Base-by-base conservation (phyloP, 2,888 invertebrate species). In the Luperina testacea region DNA sequence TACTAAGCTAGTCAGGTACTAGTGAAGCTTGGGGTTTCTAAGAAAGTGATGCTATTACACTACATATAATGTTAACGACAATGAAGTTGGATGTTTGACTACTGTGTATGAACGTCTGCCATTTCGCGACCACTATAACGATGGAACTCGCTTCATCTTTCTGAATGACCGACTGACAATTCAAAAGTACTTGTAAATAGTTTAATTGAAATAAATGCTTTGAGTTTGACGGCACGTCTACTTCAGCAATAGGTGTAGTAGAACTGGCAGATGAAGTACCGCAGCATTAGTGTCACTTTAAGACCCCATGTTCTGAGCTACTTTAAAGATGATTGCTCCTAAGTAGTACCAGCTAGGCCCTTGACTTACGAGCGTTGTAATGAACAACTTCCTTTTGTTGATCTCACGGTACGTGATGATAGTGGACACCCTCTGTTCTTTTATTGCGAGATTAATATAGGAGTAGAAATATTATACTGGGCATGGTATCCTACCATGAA, bases 341-440 rank as follows among this genome's bases (percentile, higher is more conserved):
- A 85, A 85, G 87, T 74, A 84, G 83, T 65, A 68, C 67, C 42
- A 65, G 53, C 59, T 77, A 76, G 84, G 84, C 84, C 84, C 84
- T 84, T 86, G 84, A 77, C 80, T 83, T 87, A 78, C 69, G 74
- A 87, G 79, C n/a, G 59, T 53, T 42, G 71, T 85, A 85, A 85
- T 80, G 80, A 80, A 80, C 80, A 70, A 74, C 42, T 85, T 85
- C 84, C 84, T 85, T 72, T 61, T 45, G 71, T 57, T 80, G 13
- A 64, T 85, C 84, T 80, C 84, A 85, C 84, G 84, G 63, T 74
- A 13, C n/a, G 38, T 45, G 73, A 67, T 74, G 80, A 63, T 59
- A 79, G 87, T 17, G 75, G 80, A 84, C 80, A 87, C 84, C 78
- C 78, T 82, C 24, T 76, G 68, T 68, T 87, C 53, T 87, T 76